Evolutionary conservation across 2,888 invertebrate species (phyloP).

Genomic region (Synanthedon andrenaeformis): DNA sequence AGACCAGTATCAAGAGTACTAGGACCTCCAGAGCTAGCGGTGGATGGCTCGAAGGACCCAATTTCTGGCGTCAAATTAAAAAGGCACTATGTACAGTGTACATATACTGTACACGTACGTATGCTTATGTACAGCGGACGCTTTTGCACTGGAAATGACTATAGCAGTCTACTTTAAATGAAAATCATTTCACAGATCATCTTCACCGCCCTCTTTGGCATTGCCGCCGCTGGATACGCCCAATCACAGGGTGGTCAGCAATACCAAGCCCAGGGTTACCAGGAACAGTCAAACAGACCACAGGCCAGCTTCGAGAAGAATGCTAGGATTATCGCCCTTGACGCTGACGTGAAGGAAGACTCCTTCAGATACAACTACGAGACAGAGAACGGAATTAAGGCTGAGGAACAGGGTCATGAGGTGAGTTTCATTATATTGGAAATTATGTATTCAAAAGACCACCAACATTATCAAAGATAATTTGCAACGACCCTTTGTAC

Average conservation of each 20-base stretch:
- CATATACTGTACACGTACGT: too few relatives aligned
- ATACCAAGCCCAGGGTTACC: slow-evolving; percentile 19
- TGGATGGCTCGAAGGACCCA: too few relatives aligned
- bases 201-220: slow-evolving; percentile 47
- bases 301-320: slow-evolving; percentile 48
- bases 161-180: too few relatives aligned
- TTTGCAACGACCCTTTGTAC: too few relatives aligned
- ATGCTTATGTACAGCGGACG: too few relatives aligned
- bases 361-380: slow-evolving; percentile 60
- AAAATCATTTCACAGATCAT: slow-evolving; percentile 28
- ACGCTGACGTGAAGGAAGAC: slow-evolving; percentile 56
- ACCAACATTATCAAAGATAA: too few relatives aligned
- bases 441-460: too few relatives aligned
- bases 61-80: too few relatives aligned
- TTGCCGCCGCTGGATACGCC: slow-evolving; percentile 41
- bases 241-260: slow-evolving; percentile 9
- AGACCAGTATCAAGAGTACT: too few relatives aligned
- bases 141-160: too few relatives aligned
- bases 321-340: slow-evolving; percentile 48
- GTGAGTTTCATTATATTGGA: slow-evolving; percentile 18
- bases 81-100: too few relatives aligned
- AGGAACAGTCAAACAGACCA: slow-evolving; percentile 51
- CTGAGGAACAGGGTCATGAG: slow-evolving; percentile 59
- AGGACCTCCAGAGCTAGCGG: too few relatives aligned
- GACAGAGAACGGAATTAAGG: slow-evolving; percentile 62